A percentile compares a stretch with the other conserved stretches of the same genome.
These are phyloP conservation scores for Glaucomys volans DNA, from an alignment of 2,113 vertebrate species.

Conservation along the genomic window DNA sequence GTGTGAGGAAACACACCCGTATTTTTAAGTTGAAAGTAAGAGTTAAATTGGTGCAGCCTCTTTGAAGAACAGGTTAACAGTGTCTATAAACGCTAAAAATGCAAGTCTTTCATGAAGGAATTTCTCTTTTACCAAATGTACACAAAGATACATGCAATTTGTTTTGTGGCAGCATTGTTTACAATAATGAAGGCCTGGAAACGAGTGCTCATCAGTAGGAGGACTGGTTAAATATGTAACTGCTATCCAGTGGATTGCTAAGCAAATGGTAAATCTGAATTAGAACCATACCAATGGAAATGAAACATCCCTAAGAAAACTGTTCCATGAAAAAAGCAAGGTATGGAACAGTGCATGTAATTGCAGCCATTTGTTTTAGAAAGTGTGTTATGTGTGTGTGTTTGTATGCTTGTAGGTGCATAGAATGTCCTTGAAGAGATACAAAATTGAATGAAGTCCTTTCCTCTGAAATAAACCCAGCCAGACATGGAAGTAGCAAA, in stretches of 20 bases:
- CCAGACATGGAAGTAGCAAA: neutral
- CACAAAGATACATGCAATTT: neutral
- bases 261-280: neutral
- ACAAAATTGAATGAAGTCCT: neutral
- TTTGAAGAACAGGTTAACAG: neutral
- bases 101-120: neutral
- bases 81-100: neutral
- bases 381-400: neutral
- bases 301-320: neutral
- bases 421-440: neutral
- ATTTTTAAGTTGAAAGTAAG: neutral
- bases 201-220: neutral
- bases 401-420: neutral
- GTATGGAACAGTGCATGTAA: neutral
- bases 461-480: neutral
- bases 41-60: neutral
- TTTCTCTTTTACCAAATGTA: neutral
- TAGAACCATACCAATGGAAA: neutral
- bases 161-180: constrained; percentile 10
- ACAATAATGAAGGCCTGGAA: neutral
- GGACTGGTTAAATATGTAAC: neutral
- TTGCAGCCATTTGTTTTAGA: neutral
- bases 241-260: neutral
- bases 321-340: neutral
- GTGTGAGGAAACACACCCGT: neutral